Evolutionary conservation across 2,113 vertebrate genomes (phyloP).

Genomic region (Coryphaenoides rupestris): DNA sequence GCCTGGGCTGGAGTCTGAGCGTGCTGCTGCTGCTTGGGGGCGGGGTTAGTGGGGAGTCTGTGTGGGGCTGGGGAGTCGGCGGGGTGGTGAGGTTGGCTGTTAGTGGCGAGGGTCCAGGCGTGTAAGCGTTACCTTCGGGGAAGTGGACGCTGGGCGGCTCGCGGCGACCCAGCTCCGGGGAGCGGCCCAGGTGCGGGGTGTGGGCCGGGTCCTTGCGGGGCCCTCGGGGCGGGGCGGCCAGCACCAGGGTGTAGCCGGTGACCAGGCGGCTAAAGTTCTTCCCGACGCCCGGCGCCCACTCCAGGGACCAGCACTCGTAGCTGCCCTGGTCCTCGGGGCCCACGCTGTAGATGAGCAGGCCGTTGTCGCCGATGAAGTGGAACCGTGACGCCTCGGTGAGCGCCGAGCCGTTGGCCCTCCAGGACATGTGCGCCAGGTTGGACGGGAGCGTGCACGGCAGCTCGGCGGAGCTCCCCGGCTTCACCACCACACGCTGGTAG

Average conservation of each 20-base stretch:
- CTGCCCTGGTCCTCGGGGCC: constrained; percentile 82
- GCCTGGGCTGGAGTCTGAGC: constrained; percentile 41
- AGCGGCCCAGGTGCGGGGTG: constrained; percentile 2
- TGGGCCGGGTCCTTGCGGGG: constrained; percentile 21
- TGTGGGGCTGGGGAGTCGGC: constrained; percentile 36
- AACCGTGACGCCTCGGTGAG: constrained; percentile 84
- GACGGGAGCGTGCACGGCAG: constrained; percentile 85
- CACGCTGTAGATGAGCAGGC: constrained; percentile 89
- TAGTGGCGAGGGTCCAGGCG: constrained; percentile 52
- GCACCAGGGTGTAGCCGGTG: constrained; percentile 78
- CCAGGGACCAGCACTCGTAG: constrained; percentile 89
- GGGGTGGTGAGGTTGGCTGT: constrained; percentile 52
- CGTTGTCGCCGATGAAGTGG: constrained; percentile 75
- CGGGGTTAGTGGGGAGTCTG: constrained; percentile 68
- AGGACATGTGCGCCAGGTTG: constrained; percentile 84
- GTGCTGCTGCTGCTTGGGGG: constrained; percentile 65
- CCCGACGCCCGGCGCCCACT: constrained; percentile 71
- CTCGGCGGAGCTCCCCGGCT: constrained; percentile 85
- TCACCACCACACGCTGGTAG: constrained; percentile 66
- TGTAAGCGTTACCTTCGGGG: constrained; percentile 74
- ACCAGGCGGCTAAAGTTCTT: constrained; percentile 82
- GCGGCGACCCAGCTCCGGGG: constrained; percentile 5
- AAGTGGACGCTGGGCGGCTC: constrained; percentile 21
- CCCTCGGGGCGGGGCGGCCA: constrained; percentile 48
- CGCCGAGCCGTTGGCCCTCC: constrained; percentile 78